Base-by-base conservation (phyloP, 1,140 invertebrate species). In the Eueides isabella region DNA sequence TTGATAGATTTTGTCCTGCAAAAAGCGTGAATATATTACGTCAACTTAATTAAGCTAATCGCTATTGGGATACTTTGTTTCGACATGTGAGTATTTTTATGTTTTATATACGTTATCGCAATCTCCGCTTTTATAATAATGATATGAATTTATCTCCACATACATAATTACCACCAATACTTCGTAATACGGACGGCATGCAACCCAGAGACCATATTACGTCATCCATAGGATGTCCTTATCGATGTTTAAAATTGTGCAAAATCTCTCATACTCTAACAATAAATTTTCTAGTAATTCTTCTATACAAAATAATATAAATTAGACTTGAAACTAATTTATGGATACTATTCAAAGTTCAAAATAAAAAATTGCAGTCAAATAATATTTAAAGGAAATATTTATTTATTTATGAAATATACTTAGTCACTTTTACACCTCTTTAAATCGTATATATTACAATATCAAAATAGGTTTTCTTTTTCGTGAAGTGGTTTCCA, bases 81-180 rank as follows among this genome's bases (percentile, higher is more conserved):
- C 19, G 23, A 55, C 9, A 26, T 55, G 19, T 26, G 48, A 1
- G 48, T 55, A 55, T 55, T 26, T 55, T 55, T 55, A 26, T 55
- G 48, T 55, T 4, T 1, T 11, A 23, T 23, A 55, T 11, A 55
- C 5, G 9, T n/a, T 48, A 48, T 23, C 5, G 41, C 41, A 23
- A 48, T 7, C 1, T 48, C 41, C 41, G 41, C 41, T 48, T 48
- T 0, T 16, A 38, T 19, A 48, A 48, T 48, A 48, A 19, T 48
- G 41, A n/a, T n/a, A 23, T 55, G 26, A 55, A 55, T 5, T 55
- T 55, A 55, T 55, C 48, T 55, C 19, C 48, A 55, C 48, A 26
- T 26, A 55, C 48, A 26, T 26, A 55, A 55, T 55, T 55, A 55
- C 3, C 48, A 26, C 9, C 19, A 55, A 55, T 55, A 55, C 48